Evolutionary conservation across 2,888 invertebrate genomes (phyloP).

Genomic region (Athetis lepigone): DNA sequence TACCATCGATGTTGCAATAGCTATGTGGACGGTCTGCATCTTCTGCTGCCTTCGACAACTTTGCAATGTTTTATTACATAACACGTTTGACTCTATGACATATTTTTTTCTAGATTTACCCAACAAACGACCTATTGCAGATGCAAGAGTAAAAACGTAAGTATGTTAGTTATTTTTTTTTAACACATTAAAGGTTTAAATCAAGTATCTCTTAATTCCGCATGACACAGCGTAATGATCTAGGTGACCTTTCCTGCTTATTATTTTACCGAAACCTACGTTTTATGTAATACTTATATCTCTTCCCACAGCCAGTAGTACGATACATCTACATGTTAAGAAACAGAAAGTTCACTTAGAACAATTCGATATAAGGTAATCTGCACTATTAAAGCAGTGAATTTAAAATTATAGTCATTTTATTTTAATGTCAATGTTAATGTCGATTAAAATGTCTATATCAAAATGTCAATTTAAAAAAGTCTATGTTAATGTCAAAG

Average conservation of each 20-base stretch:
- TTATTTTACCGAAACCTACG: conserved; percentile 47
- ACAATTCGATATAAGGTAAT: neutral
- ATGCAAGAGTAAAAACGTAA: conserved; percentile 5
- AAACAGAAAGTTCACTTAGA: conserved; percentile 9
- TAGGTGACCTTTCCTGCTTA: conserved; percentile 48
- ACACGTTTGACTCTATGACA: neutral
- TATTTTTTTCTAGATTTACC: too few species aligned
- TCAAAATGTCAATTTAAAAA: too few species aligned
- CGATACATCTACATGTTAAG: neutral
- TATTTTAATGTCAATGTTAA: too few species aligned
- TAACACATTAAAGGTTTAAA: conserved; percentile 1
- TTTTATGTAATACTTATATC: conserved; percentile 39
- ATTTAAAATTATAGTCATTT: too few species aligned
- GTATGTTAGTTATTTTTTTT: neutral
- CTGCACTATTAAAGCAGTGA: neutral
- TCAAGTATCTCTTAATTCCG: conserved; percentile 28
- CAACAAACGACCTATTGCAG: neutral
- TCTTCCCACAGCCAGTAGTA: conserved; percentile 33
- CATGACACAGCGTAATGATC: conserved; percentile 32
- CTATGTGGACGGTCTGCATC: conserved; percentile 21
- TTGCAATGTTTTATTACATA: conserved; percentile 13
- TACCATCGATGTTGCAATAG: conserved; percentile 14
- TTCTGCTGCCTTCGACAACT: neutral
- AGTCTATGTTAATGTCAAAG: too few species aligned
- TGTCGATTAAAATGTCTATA: too few species aligned